Percentiles rank a stretch among this genome's conserved stretches.
These are phyloP conservation scores for Onychomys arenicola DNA, from an alignment of 2,797 vertebrate genomes.

Conservation along the genomic window DNA sequence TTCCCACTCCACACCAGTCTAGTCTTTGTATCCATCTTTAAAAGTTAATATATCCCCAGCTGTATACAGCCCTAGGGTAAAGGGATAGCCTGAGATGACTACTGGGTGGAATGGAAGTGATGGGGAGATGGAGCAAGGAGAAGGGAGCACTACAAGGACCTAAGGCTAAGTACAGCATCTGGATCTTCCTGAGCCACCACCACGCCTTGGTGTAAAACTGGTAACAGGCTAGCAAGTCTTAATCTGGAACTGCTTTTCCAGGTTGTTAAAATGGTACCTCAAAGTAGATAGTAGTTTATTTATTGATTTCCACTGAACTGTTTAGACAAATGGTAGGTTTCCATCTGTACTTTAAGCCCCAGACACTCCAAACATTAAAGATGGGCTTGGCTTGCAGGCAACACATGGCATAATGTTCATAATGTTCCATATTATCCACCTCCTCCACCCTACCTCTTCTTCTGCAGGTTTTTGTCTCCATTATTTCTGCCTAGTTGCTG, in stretches of 20 bases:
- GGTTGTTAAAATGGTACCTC: not conserved
- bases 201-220: not conserved
- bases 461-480: too few species aligned
- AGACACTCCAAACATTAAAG: not conserved
- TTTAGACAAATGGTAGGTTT: not conserved
- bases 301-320: conserved; percentile 21
- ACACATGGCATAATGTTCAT: not conserved
- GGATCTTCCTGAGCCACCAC: not conserved
- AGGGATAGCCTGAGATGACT: not conserved
- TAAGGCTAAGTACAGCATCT: not conserved
- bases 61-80: not conserved
- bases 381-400: not conserved
- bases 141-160: not conserved
- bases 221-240: not conserved
- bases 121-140: not conserved
- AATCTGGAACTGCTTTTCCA: conserved; percentile 17
- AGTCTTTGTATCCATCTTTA: not conserved
- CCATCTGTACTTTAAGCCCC: not conserved
- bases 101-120: not conserved
- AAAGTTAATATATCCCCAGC: not conserved
- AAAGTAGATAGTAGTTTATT: not conserved
- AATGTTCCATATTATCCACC: not conserved
- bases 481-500: not conserved
- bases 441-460: not conserved
- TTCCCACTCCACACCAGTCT: not conserved